Evolutionary conservation across 2,888 invertebrate genomes (phyloP).

Genomic region (Ichneumon xanthorius): DNA sequence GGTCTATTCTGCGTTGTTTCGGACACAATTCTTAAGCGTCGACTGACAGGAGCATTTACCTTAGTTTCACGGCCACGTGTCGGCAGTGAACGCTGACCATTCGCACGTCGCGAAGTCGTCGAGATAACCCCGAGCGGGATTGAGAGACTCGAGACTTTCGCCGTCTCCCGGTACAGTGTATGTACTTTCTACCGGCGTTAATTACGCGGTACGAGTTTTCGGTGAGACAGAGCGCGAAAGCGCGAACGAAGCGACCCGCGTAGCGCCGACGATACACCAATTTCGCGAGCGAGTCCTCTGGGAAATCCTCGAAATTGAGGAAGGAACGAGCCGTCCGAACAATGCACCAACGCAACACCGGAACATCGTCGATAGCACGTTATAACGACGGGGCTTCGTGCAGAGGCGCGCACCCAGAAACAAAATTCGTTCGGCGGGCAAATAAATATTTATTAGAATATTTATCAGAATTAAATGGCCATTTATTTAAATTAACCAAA

Average conservation of each 20-base stretch:
- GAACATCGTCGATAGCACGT: too few relatives aligned
- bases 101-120: background rate
- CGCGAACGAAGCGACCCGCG: background rate
- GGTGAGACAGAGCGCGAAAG: background rate
- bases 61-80: constrained; percentile 1
- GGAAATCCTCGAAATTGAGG: background rate
- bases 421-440: too few relatives aligned
- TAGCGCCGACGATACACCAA: background rate
- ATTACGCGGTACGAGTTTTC: constrained; percentile 15
- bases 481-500: too few relatives aligned
- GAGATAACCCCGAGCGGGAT: background rate
- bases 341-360: too few relatives aligned
- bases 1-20: background rate
- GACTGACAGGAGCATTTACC: background rate
- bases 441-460: too few relatives aligned
- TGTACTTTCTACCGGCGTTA: constrained; percentile 6
- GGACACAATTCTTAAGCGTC: too few relatives aligned
- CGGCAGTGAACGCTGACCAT: background rate
- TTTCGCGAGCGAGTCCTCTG: background rate
- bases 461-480: too few relatives aligned
- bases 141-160: constrained; percentile 11
- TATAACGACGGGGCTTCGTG: too few relatives aligned
- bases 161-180: background rate
- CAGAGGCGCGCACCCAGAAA: too few relatives aligned
- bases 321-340: too few relatives aligned